Evolutionary conservation across 2,113 vertebrate species (phyloP).

Genomic region (Anser cygnoides): DNA sequence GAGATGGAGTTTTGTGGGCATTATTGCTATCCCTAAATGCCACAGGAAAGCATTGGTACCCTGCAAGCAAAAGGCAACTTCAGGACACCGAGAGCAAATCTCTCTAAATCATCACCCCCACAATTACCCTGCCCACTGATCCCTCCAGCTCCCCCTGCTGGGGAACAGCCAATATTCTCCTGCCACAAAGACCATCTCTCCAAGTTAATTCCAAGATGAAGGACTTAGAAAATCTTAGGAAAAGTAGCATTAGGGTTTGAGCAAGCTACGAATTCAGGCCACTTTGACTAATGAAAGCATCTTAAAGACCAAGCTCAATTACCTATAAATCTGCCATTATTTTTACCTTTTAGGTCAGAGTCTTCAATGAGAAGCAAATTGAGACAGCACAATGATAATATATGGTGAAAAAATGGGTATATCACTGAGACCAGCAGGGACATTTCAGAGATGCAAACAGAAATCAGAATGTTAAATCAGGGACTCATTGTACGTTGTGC

Average conservation of each 20-base stretch:
- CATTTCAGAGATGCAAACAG: not conserved
- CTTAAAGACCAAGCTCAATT: not conserved
- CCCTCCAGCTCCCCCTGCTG: not conserved
- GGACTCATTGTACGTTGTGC: not conserved
- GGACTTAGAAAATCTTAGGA: not conserved
- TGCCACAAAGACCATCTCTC: not conserved
- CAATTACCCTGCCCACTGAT: not conserved
- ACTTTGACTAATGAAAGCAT: conserved; percentile 13
- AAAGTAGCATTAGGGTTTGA: not conserved
- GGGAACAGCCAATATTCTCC: not conserved
- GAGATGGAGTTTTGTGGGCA: not conserved
- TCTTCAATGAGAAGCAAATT: conserved; percentile 9
- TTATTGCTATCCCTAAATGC: not conserved
- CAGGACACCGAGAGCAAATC: not conserved
- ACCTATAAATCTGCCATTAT: not conserved
- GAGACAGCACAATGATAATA: not conserved
- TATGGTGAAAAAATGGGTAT: not conserved
- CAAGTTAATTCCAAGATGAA: not conserved
- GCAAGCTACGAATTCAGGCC: not conserved
- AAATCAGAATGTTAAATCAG: not conserved
- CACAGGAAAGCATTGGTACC: not conserved
- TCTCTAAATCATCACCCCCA: not conserved
- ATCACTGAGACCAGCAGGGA: not conserved
- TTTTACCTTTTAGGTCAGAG: not conserved
- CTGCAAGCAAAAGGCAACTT: not conserved